These are phyloP conservation scores for Micrastur ruficollis DNA, from an alignment of 2,797 vertebrate species.

Conservation along the genomic window DNA sequence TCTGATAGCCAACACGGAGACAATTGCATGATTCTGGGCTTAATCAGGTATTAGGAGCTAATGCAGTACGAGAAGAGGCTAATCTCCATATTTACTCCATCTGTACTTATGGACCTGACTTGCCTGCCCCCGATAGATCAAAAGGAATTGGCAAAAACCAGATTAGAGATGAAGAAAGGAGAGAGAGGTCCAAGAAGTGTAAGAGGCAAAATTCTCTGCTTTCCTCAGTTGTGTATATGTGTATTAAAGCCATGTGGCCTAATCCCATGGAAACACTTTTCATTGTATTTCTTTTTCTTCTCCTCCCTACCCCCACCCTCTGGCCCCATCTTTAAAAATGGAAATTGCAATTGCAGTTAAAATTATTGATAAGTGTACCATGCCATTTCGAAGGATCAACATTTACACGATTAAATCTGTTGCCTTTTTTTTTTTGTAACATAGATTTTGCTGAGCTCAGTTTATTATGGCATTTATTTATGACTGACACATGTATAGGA, in stretches of 20 bases:
- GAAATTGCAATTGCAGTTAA: slow-evolving; percentile 29
- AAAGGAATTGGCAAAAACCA: slow-evolving; percentile 92
- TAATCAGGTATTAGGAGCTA: slow-evolving; percentile 98
- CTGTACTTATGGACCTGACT: slow-evolving; percentile 88
- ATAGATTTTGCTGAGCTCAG: not conserved
- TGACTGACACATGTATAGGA: not conserved
- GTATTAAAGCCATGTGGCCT: slow-evolving; percentile 77
- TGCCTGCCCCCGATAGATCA: slow-evolving; percentile 88
- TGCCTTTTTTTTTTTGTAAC: not conserved
- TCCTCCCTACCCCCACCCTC: not conserved
- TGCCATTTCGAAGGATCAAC: not conserved
- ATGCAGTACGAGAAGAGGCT: slow-evolving; percentile 91
- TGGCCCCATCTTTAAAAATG: slow-evolving; percentile 31
- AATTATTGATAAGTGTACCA: not conserved
- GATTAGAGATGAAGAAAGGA: slow-evolving; percentile 86
- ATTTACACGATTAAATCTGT: not conserved
- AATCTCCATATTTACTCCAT: slow-evolving; percentile 98
- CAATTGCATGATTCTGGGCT: slow-evolving; percentile 91
- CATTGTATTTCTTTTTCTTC: slow-evolving; percentile 52
- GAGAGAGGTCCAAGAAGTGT: slow-evolving; percentile 73
- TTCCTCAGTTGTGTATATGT: slow-evolving; percentile 71
- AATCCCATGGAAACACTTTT: slow-evolving; percentile 74
- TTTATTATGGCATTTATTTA: not conserved
- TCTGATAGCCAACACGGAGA: slow-evolving; percentile 89
- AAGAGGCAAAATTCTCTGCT: slow-evolving; percentile 78